Percentiles rank a stretch among this genome's conserved stretches.
phyloP scores from a whole-genome alignment of 2,888 invertebrate genomes.

The Drosophila quinaria region DNA sequence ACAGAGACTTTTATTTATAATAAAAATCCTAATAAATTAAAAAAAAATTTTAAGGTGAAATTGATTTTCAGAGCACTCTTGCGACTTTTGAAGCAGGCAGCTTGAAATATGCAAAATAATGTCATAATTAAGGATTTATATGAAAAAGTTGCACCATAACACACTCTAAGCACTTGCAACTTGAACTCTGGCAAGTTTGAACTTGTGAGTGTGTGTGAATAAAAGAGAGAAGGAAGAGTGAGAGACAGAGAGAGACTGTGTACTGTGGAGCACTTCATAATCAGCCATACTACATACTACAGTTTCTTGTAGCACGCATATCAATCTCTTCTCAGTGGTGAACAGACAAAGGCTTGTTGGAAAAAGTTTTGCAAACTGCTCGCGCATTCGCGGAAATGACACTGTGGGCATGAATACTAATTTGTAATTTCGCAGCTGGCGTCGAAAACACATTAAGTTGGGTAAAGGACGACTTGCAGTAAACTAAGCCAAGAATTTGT shows the following conservation, averaged over 20 bases:
- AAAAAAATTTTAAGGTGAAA: background rate
- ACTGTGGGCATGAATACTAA: conserved; percentile 85
- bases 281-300: conserved; percentile 62
- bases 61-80: conserved; percentile 16
- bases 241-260: background rate
- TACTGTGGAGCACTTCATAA: conserved; percentile 62
- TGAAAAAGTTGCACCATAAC: conserved; percentile 74
- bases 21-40: no score
- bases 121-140: conserved; percentile 84
- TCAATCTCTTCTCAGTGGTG: conserved; percentile 56
- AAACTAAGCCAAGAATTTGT: conserved; percentile 71
- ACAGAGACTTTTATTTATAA: no score
- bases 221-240: background rate
- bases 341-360: conserved; percentile 51
- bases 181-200: conserved; percentile 70
- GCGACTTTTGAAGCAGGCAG: conserved; percentile 32
- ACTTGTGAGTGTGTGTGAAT: conserved; percentile 42
- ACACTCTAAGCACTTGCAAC: conserved; percentile 62
- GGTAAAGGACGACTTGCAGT: conserved; percentile 52
- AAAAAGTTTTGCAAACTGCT: conserved; percentile 59
- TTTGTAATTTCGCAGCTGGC: conserved; percentile 83
- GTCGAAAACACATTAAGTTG: conserved; percentile 75
- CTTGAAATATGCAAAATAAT: conserved; percentile 83
- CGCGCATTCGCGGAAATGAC: conserved; percentile 82
- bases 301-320: conserved; percentile 57